Percentiles rank a stretch among this genome's conserved stretches.
Evolutionary conservation across 2,888 invertebrate genomes (phyloP).

Genomic region (Acanthococcus lagerstroemiae): DNA sequence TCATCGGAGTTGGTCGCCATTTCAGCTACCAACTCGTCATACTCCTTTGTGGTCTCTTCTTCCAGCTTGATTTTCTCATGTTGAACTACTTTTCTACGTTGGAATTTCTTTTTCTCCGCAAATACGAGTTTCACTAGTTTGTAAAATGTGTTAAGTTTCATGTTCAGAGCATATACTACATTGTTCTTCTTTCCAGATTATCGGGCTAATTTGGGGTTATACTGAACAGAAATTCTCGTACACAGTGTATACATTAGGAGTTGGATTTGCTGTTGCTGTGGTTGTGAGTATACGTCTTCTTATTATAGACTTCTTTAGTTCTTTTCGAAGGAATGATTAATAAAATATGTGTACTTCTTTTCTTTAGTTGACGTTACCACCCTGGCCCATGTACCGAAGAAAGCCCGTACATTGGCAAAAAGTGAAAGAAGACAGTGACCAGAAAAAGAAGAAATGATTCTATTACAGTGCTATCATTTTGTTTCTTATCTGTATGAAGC

Average conservation of each 20-base stretch:
- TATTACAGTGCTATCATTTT: no score
- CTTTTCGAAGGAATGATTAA: slow-evolving; percentile 11
- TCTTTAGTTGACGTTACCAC: slow-evolving; percentile 71
- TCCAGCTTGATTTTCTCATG: not conserved
- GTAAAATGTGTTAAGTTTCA: no score
- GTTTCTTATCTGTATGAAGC: no score
- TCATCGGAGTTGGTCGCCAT: no score
- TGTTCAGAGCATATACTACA: no score
- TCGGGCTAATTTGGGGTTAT: slow-evolving; percentile 86
- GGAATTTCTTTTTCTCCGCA: no score
- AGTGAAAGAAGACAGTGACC: slow-evolving; percentile 43
- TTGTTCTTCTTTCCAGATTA: slow-evolving; percentile 50
- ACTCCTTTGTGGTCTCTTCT: not conserved
- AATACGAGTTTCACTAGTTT: no score
- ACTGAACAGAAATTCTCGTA: slow-evolving; percentile 91
- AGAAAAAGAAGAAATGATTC: slow-evolving; percentile 32
- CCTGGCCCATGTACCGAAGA: slow-evolving; percentile 90
- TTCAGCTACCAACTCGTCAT: not conserved
- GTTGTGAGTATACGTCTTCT: slow-evolving; percentile 55
- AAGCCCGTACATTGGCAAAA: slow-evolving; percentile 87
- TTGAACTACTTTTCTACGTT: not conserved
- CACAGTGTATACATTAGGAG: slow-evolving; percentile 83
- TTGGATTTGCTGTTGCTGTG: slow-evolving; percentile 78
- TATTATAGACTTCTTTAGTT: slow-evolving; percentile 20
- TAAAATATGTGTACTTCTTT: not conserved